These are phyloP conservation scores for Drosophila sturtevanti DNA, from an alignment of 1,140 invertebrate genomes.

Conservation along the genomic window DNA sequence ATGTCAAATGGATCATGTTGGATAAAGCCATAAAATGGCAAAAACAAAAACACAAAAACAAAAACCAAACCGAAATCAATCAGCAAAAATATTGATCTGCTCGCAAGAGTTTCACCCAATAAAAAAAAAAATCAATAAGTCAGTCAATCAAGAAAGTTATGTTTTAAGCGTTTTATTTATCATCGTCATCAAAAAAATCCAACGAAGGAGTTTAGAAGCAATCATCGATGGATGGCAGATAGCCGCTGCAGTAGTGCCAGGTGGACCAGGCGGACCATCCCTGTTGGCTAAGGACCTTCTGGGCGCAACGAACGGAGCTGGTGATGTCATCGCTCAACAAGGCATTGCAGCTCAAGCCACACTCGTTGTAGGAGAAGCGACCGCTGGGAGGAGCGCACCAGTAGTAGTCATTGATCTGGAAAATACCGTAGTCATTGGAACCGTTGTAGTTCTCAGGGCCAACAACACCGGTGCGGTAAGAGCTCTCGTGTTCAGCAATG, in stretches of 20 bases:
- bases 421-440: conserved; percentile 73
- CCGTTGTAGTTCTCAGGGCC: conserved; percentile 64
- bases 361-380: conserved; percentile 68
- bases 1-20: neutral
- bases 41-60: neutral
- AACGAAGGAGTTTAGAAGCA: conserved; percentile 47
- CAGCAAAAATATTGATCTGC: neutral
- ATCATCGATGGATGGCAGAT: conserved; percentile 60
- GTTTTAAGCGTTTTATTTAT: neutral
- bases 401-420: conserved; percentile 76
- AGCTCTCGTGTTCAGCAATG: conserved; percentile 69
- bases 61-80: neutral
- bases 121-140: neutral
- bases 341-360: conserved; percentile 55
- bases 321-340: conserved; percentile 66
- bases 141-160: neutral
- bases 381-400: conserved; percentile 70
- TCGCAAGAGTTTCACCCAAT: neutral
- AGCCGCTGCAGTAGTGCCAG: conserved; percentile 66
- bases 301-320: conserved; percentile 66
- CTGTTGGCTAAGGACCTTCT: conserved; percentile 62
- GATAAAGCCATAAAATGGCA: conserved; percentile 2
- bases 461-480: conserved; percentile 59
- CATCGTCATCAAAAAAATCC: neutral
- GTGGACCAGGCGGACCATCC: conserved; percentile 73